Evolutionary conservation across 1,140 invertebrate genomes (phyloP), one percentile per base, ranked within the genome.

Genomic region (Pogonomyrmex californicus): DNA sequence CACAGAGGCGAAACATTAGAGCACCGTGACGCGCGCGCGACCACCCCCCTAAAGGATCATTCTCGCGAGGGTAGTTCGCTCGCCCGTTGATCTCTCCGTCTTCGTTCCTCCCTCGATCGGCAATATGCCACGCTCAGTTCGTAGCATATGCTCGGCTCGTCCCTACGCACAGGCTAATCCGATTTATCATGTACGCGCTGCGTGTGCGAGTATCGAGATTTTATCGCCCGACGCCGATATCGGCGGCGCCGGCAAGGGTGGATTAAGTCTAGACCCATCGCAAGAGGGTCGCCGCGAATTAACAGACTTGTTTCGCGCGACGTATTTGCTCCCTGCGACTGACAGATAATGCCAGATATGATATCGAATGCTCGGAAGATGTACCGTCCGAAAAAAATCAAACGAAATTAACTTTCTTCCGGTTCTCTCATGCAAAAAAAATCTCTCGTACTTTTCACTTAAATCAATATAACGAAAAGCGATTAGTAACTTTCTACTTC

Each of bases 131-230:
- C 81, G 54, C 75, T 76, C 77, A 63, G 73, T 56, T 58, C 71
- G 9, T 49, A 75, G 90, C 92, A 93, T 93, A 93, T 93, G 89
- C 88, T 76, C 65, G 44, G 78, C 63, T 85, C 70, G 60, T 87
- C 88, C 82, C 87, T 91, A 41, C 63, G 81, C 78, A 41, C 75
- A n/a, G 78, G 77, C 71, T 94, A 94, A 94, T 94, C 93, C 93
- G 93, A 94, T 94, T 94, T 94, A 93, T 93, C 91, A 90, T 91
- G 93, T 87, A 91, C 86, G 85, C 83, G 86, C 68, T 71, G 68
- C 89, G 71, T 86, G 86, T 83, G 79, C 87, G 41, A 83, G 77
- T 90, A 91, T 91, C 87, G 86, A 92, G 91, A 93, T 93, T 92
- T 93, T 92, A 93, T 93, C 92, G 88, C 79, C 38, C 77, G 83